Evolutionary conservation across 2,797 vertebrate species (phyloP).

Genomic region (Zalophus californianus): DNA sequence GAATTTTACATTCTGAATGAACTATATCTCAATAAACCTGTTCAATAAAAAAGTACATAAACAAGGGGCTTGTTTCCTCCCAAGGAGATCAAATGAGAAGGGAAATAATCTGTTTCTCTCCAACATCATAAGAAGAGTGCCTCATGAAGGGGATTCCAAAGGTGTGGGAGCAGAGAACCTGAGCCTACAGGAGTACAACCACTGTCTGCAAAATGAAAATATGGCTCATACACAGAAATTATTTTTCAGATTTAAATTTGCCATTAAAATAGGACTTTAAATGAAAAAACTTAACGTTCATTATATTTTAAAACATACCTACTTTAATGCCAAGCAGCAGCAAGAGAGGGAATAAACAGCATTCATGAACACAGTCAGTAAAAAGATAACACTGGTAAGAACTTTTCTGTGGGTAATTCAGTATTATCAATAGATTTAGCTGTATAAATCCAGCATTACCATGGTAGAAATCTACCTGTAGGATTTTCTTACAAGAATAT

Average conservation of each 20-base stretch:
- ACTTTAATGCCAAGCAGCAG: background rate
- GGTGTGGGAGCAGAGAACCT: background rate
- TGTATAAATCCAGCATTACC: background rate
- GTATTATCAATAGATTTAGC: background rate
- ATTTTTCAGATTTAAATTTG: background rate
- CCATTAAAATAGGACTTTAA: slow-evolving; percentile 22
- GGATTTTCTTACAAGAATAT: slow-evolving; percentile 34
- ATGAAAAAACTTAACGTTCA: background rate
- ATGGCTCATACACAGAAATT: background rate
- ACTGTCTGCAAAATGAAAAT: background rate
- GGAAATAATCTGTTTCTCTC: background rate
- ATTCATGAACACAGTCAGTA: background rate
- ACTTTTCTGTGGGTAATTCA: background rate
- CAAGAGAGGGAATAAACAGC: background rate
- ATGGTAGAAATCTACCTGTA: background rate
- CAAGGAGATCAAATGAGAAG: background rate
- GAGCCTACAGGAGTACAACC: background rate
- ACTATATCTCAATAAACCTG: background rate
- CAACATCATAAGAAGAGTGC: background rate
- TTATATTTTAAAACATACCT: background rate
- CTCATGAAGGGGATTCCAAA: background rate
- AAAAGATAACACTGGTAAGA: background rate
- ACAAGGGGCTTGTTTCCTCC: background rate
- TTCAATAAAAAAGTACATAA: background rate
- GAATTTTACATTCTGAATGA: background rate